These are phyloP conservation scores for Perizoma flavofasciatum DNA, from an alignment of 2,888 invertebrate genomes.

Conservation along the genomic window DNA sequence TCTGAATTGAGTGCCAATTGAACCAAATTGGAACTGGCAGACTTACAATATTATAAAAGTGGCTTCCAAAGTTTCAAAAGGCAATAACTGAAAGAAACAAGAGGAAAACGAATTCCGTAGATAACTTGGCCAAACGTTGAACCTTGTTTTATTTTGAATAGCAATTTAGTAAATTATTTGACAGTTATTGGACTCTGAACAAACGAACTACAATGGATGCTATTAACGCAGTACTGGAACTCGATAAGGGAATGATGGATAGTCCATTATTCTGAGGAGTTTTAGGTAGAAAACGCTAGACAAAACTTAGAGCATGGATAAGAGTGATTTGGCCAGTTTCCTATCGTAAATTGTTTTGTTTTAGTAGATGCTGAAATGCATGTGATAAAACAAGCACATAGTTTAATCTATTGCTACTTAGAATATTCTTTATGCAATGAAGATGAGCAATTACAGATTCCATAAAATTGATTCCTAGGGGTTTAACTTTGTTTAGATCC, in stretches of 20 bases:
- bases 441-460: no score
- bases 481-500: no score
- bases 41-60: background rate
- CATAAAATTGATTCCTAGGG: no score
- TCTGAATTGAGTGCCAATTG: background rate
- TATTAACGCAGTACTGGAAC: conserved; percentile 9
- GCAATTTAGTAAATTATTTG: conserved; percentile 18
- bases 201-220: conserved; percentile 12
- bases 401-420: no score
- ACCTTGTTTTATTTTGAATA: conserved; percentile 12
- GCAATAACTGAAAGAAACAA: conserved; percentile 11
- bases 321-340: no score
- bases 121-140: conserved; percentile 1
- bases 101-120: conserved; percentile 13
- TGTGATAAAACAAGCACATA: no score
- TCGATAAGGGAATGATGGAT: conserved; percentile 6
- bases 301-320: background rate
- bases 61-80: conserved; percentile 8
- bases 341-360: no score
- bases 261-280: background rate
- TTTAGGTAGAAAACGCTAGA: background rate
- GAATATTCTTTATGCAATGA: no score
- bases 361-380: no score
- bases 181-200: conserved; percentile 15
- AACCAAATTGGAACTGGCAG: background rate